Base-by-base conservation (phyloP, 2,888 invertebrate species). In the Aleiodes leptofemur region DNA sequence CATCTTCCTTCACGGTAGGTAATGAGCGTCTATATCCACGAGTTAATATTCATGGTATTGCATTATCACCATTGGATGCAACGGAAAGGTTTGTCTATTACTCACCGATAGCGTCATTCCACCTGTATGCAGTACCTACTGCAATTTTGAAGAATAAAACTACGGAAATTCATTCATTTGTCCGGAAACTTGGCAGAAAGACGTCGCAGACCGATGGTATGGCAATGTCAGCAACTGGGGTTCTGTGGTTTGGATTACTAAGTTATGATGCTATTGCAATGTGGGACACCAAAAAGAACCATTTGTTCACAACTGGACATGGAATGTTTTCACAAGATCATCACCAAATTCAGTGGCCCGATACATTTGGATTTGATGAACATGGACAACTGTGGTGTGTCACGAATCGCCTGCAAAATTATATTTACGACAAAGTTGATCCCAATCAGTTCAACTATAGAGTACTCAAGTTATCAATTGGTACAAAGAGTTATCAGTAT, bases 311-410 rank as follows among this genome's bases (percentile, higher is more conserved):
- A 61, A 90, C 90, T 74, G 93, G 92, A 29, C 94, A 94, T 86
- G 91, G 92, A 56, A 91, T 94, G 34, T 92, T 95, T 76, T 93
- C 94, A 4, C 91, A 92, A 81, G 95, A 95, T 86, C 91, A 92
- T 59, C 91, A 91, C 75, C 93, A 92, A 83, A 92, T 95, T 79
- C 95, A 95, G 86, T 95, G 95, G 95, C 92, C 94, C 0, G 94
- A 94, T 84, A 92, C 94, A 4, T 94, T 95, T 86, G 91, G 93
- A 1, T 93, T 95, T 83, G 94, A 94, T 84, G 91, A 91, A 76
- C 88, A 90, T 70, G 94, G 94, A 38, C 93, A 93, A 84, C 88
- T 95, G 8, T 94, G 93, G 86, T 92, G 93, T 9, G 91, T 94
- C 9, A 91, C 94, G n/a, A 95, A 95, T 87, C 90, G 92, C 68